phyloP scores from a whole-genome alignment of 1,140 invertebrate genomes.

The Melipona quadrifasciata region DNA sequence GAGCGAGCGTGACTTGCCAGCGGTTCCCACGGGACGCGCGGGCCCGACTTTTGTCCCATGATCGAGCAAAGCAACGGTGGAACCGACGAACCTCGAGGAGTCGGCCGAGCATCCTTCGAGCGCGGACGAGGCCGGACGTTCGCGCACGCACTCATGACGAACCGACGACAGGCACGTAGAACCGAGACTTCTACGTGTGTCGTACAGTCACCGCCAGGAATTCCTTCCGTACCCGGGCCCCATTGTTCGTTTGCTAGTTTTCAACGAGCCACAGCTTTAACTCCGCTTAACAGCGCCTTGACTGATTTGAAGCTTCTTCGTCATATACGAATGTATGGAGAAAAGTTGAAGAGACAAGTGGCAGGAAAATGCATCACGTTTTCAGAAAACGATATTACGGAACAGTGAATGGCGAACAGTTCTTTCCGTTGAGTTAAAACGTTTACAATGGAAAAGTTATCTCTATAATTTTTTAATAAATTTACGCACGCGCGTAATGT shows the following conservation, averaged over 20 bases:
- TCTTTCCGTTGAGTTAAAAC: too few species aligned
- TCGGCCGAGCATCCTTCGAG: slow-evolving; percentile 58
- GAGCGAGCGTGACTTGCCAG: slow-evolving; percentile 59
- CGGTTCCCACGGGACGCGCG: slow-evolving; percentile 63
- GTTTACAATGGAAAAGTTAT: too few species aligned
- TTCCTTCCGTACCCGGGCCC: background rate
- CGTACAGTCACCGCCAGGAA: slow-evolving; percentile 58
- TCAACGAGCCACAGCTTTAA: background rate
- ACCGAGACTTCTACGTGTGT: slow-evolving; percentile 50
- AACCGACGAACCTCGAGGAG: slow-evolving; percentile 20
- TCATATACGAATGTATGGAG: too few species aligned
- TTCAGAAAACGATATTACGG: too few species aligned
- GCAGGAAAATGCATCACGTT: too few species aligned
- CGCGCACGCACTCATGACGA: slow-evolving; percentile 65
- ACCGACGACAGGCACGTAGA: slow-evolving; percentile 63
- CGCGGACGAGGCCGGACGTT: slow-evolving; percentile 61
- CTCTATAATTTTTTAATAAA: too few species aligned
- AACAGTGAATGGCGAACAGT: too few species aligned
- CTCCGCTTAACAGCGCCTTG: too few species aligned
- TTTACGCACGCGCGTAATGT: too few species aligned
- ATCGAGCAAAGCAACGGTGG: slow-evolving; percentile 54
- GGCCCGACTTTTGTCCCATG: slow-evolving; percentile 65
- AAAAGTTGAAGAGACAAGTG: too few species aligned
- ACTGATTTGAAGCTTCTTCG: too few species aligned
- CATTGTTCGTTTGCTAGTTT: slow-evolving; percentile 7